Evolutionary conservation across 2,113 vertebrate species (phyloP).

Genomic region (Pipa parva): DNA sequence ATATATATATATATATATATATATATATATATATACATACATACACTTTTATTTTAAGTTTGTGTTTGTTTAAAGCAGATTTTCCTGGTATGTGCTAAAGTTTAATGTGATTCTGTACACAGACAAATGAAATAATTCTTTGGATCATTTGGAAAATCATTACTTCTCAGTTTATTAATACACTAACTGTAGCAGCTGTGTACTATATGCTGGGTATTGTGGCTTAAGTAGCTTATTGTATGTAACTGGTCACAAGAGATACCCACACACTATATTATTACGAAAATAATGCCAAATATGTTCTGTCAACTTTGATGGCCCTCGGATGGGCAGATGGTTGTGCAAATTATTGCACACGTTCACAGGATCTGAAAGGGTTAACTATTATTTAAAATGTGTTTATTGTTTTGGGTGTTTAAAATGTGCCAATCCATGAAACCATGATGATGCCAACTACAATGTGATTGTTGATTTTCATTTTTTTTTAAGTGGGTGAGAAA

Average conservation of each 20-base stretch:
- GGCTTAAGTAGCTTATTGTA: not conserved
- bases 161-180: not conserved
- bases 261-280: conserved; percentile 2
- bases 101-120: not conserved
- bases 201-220: conserved; percentile 19
- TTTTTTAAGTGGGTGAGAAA: too few species aligned
- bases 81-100: conserved; percentile 10
- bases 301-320: not conserved
- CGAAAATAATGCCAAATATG: conserved; percentile 5
- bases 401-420: too few species aligned
- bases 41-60: too few species aligned
- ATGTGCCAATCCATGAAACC: conserved; percentile 29
- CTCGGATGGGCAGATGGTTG: not conserved
- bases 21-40: too few species aligned
- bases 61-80: not conserved
- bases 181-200: conserved; percentile 9
- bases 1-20: too few species aligned
- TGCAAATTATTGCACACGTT: not conserved
- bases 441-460: conserved; percentile 25
- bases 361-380: too few species aligned
- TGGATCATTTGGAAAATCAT: not conserved
- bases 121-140: not conserved
- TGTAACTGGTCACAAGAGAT: not conserved
- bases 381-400: too few species aligned
- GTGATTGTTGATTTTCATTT: too few species aligned